phyloP scores from a whole-genome alignment of 2,113 vertebrate species.

The Columba livia region DNA sequence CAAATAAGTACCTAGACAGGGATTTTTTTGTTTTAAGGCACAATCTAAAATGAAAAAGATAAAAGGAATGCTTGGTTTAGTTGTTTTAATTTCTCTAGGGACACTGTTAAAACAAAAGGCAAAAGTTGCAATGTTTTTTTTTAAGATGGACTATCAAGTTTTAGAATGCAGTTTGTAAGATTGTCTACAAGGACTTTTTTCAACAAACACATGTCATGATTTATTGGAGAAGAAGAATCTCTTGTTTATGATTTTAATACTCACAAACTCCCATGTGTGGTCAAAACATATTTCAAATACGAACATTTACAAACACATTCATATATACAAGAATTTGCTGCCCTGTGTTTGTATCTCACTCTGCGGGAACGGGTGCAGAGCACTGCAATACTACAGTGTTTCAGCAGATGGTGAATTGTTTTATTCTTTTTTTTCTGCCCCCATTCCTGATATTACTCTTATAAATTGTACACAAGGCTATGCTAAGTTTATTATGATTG shows the following conservation, averaged over 20 bases:
- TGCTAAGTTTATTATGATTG: background rate
- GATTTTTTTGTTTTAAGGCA: background rate
- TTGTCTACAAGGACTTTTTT: background rate
- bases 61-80: background rate
- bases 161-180: background rate
- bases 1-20: background rate
- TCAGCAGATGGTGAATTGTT: background rate
- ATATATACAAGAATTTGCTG: background rate
- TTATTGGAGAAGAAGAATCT: background rate
- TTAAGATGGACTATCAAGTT: background rate
- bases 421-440: background rate
- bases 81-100: background rate
- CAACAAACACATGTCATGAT: background rate
- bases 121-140: background rate
- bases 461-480: background rate
- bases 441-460: background rate
- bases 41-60: background rate
- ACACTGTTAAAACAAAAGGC: background rate
- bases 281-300: background rate
- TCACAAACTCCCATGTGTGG: background rate
- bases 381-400: background rate
- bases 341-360: fast-evolving
- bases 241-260: background rate
- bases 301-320: background rate
- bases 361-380: background rate